phyloP scores from a whole-genome alignment of 1,140 invertebrate species.

The Oscheius sp. region DNA sequence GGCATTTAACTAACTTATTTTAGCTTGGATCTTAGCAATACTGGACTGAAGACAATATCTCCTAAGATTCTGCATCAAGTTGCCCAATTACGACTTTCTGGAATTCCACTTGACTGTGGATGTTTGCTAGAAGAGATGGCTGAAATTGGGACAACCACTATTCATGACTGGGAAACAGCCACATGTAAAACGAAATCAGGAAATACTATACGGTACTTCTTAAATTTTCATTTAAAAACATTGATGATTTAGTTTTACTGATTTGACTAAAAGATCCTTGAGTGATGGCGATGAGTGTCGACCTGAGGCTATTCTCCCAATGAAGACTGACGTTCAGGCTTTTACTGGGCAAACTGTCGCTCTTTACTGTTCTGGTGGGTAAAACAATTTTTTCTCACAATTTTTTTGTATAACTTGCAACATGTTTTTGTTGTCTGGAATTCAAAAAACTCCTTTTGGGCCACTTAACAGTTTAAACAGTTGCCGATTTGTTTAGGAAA shows the following conservation, averaged over 20 bases:
- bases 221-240: too few species aligned
- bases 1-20: not conserved
- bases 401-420: not conserved
- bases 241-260: not conserved
- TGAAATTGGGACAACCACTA: slow-evolving; percentile 8
- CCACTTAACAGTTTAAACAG: too few species aligned
- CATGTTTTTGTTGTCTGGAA: not conserved
- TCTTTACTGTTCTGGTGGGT: not conserved
- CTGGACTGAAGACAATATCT: not conserved
- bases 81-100: not conserved
- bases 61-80: not conserved
- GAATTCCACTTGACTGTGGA: slow-evolving; percentile 4
- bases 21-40: not conserved
- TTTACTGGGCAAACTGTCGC: slow-evolving; percentile 1
- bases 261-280: not conserved
- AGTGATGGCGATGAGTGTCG: not conserved
- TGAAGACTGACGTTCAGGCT: not conserved
- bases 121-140: not conserved
- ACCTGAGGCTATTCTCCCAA: not conserved
- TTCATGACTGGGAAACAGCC: slow-evolving; percentile 11
- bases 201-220: not conserved
- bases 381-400: not conserved
- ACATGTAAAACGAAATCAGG: not conserved
- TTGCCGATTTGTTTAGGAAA: too few species aligned
- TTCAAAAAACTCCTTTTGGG: not conserved